Percentiles rank a stretch among this genome's conserved stretches.
Evolutionary conservation across 2,113 vertebrate genomes (phyloP).

Genomic region (Vimba vimba): DNA sequence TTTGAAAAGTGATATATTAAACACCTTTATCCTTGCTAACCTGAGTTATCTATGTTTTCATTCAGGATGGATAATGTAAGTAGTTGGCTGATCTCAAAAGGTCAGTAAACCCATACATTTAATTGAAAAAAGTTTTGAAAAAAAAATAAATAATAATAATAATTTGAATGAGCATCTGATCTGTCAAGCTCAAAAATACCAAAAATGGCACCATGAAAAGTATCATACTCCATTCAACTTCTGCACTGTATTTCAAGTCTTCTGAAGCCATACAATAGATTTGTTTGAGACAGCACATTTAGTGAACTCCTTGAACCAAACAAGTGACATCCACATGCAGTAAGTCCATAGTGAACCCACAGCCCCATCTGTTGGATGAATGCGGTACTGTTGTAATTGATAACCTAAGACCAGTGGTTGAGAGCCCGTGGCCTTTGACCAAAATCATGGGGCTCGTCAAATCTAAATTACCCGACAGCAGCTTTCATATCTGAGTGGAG

Average conservation of each 20-base stretch:
- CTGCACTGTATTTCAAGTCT: neutral
- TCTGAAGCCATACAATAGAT: neutral
- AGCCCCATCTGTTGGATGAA: slow-evolving; percentile 43
- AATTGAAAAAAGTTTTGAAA: neutral
- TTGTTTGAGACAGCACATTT: neutral
- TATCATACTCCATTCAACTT: neutral
- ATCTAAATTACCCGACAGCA: too few species aligned
- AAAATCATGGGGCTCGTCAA: too few species aligned
- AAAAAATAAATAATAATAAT: too few species aligned
- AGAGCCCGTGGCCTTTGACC: too few species aligned
- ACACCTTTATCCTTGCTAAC: neutral
- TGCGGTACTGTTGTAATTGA: neutral
- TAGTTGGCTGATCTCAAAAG: neutral
- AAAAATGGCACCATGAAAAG: neutral
- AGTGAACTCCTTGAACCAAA: neutral
- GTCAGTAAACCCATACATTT: neutral
- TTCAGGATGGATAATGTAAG: neutral
- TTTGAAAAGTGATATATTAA: neutral
- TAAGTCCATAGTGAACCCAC: neutral
- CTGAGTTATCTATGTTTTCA: neutral
- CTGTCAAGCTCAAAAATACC: neutral
- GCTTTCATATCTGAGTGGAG: too few species aligned
- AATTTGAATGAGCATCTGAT: neutral
- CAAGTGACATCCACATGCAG: neutral
- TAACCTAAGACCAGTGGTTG: neutral